Evolutionary conservation across 1,140 invertebrate species (phyloP), one percentile per base, ranked within the genome.

Genomic region (Drosophila kepulauana): DNA sequence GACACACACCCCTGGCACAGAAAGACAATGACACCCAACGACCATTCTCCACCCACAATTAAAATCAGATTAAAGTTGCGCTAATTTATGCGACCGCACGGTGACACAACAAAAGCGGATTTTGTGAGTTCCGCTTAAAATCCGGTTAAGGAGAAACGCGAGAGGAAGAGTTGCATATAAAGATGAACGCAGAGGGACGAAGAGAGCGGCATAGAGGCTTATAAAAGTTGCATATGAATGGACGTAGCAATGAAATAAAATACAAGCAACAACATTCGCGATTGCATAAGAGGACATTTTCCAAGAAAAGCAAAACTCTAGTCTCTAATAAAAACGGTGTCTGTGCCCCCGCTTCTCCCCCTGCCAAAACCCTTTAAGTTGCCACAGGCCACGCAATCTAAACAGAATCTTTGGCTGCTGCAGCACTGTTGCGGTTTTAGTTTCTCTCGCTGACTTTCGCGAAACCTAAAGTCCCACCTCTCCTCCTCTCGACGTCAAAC

Each of bases 61-160:
- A 88, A 88, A 88, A 88, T 88, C 85, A 89, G 85, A 88, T 88
- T 88, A 88, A 88, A 88, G 85, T 89, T 85, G 71, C 81, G 85
- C 85, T 88, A 88, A 88, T 88, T 88, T 88, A 88, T 88, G 85
- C 85, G 71, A 85, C 85, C 85, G 86, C 85, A 88, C 85, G 85
- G 74, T 79, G 85, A 81, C 85, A 88, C 79, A 89, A 85, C 85
- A 89, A 88, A 66, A 85, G 78, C 74, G 71, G 54, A 77, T 72
- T 77, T 71, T 67, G 41, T 51, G 61, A 64, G 51, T 65, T 48
- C 63, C 69, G 45, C 16, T 62, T 46, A 45, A 56, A 61, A 65
- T 52, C 51, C 43, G 64, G 49, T 52, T 38, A 56, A 54, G 65
- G 16, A 63, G 8, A 15, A n/a, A 10, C 0, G 10, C 35, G 11